Evolutionary conservation across 2,888 invertebrate genomes (phyloP).

Genomic region (Pardosa pseudoannulata): DNA sequence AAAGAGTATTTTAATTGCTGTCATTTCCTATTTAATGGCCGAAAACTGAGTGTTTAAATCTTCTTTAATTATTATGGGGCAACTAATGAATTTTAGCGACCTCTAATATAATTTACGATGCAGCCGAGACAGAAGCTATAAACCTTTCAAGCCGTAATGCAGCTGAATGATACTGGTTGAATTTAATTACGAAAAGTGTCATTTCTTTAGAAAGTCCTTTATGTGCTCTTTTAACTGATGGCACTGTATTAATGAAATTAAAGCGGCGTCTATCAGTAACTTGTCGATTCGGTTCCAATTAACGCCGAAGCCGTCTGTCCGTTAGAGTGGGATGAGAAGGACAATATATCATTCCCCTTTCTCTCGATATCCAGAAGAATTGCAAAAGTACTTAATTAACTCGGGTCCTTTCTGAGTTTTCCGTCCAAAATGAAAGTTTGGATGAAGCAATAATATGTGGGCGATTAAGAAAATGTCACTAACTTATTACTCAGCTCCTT

Average conservation of each 20-base stretch:
- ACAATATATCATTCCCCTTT: not conserved
- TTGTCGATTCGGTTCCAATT: not conserved
- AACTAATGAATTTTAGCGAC: no score
- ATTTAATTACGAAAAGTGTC: conserved; percentile 10
- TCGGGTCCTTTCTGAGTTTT: not conserved
- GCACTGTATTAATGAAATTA: not conserved
- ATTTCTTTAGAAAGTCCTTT: not conserved
- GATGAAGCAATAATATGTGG: not conserved
- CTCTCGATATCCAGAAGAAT: not conserved
- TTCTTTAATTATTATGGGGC: no score
- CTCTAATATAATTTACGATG: no score
- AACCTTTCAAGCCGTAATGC: not conserved
- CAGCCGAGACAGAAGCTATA: not conserved
- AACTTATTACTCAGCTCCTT: not conserved
- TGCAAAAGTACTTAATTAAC: conserved; percentile 10
- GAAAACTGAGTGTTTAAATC: no score
- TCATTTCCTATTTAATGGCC: no score
- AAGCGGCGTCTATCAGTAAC: no score
- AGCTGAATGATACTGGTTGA: not conserved
- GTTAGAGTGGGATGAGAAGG: not conserved
- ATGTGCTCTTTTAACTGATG: not conserved
- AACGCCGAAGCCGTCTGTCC: not conserved
- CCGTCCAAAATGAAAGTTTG: not conserved
- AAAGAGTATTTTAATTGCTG: no score
- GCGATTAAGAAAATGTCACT: conserved; percentile 6